Evolutionary conservation across 2,888 invertebrate species (phyloP), one percentile per base, ranked within the genome.

Genomic region (Nezara viridula): DNA sequence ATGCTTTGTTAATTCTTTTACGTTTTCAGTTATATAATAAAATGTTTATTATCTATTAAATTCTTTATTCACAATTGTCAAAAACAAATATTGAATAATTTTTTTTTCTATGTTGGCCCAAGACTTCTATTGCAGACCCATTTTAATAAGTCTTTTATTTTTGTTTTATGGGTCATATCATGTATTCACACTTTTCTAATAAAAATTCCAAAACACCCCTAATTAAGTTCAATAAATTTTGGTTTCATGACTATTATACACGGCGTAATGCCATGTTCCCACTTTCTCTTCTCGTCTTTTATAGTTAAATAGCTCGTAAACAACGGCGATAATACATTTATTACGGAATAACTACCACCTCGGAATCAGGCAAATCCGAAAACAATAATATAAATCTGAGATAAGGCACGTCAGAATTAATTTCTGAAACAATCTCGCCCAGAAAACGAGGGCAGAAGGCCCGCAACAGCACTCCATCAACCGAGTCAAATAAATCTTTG

Each of bases 381-480:
- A 81, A 81, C 81, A 81, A 81, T 47, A 81, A 81, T 81, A 81
- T 44, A 81, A 81, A 81, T 81, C 81, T 44, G 81, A 81, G 81
- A 81, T 81, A 81, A 81, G 44, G 2, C 40, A 81, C 40, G 81
- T 81, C 81, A 81, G 81, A 81, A 81, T 44, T 81, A 81, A 81
- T 81, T 81, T 81, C 44, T 47, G 44, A 81, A 81, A 47, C 44
- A 81, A 81, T 81, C 44, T 47, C 3, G 16, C 16, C 4, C 14
- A 40, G 40, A 81, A 40, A 81, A 81, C 81, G n/a, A 81, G 5
- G n/a, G 44, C 37, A 81, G 81, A 44, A 77, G 44, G 44, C 24
- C 24, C 40, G 40, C 24, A 40, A 24, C 40, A 44, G 24, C 44
- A 44, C 81, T 81, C 81, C 81, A 81, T 81, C 81, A 81, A 81